Evolutionary conservation across 2,113 vertebrate genomes (phyloP).

Genomic region (Grus americana): DNA sequence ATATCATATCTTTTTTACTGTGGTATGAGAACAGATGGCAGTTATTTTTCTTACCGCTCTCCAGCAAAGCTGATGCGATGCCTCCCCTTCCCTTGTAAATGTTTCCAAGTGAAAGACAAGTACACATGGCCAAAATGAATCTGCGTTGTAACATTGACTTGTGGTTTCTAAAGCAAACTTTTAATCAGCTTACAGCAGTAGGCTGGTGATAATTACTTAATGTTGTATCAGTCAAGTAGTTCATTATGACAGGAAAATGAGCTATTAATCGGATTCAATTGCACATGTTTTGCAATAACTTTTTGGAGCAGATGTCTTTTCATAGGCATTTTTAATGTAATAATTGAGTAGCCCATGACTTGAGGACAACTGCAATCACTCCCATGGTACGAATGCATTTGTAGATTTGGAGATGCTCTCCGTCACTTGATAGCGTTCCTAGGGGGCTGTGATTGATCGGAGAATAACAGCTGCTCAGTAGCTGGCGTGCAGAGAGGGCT

Average conservation of each 20-base stretch:
- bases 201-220: neutral
- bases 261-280: neutral
- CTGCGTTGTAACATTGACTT: neutral
- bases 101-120: slow-evolving; percentile 1
- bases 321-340: neutral
- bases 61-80: neutral
- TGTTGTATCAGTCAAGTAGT: neutral
- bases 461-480: neutral
- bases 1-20: neutral
- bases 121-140: neutral
- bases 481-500: neutral
- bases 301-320: neutral
- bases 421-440: neutral
- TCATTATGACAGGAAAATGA: slow-evolving; percentile 3
- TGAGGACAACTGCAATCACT: neutral
- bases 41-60: neutral
- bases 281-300: neutral
- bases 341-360: neutral
- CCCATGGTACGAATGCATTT: neutral
- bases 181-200: neutral
- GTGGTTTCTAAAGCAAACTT: slow-evolving; percentile 25
- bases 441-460: neutral
- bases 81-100: neutral
- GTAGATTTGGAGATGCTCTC: neutral
- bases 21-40: neutral